Base-by-base conservation (phyloP, 2,113 vertebrate species). In the Epinephelus moara region DNA sequence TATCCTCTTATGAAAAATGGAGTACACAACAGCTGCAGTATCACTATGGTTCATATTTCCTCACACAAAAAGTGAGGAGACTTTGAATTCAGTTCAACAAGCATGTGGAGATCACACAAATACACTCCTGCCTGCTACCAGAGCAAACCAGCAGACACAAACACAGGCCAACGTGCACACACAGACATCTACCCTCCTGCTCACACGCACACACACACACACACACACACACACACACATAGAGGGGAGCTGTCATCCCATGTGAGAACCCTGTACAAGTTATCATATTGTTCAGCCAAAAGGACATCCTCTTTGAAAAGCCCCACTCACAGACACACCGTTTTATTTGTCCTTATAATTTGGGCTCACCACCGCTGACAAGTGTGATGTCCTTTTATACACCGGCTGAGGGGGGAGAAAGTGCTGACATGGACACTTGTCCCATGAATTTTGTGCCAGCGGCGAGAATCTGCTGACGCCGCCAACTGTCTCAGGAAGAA, bases 351-450 rank as follows among this genome's bases (percentile, higher is more conserved):
- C 89, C 91, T 89, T 85, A 85, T 90, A 92, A 91, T 94, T 94
- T 84, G 11, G 76, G 81, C 82, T 92, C 70, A 85, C 91, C 63
- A 61, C 60, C 55, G 71, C 89, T 94, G 94, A 95, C 90, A 92
- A 92, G 85, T 88, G 91, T 92, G 90, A 91, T 93, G 94, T 95
- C 93, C 92, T 94, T 90, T 94, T 87, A 88, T 84, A 87, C 84
- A 66, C 79, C 40, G 78, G 86, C 89, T 85, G 85, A 87, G 73
- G 75, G 69, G 83, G 76, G 88, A 92, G 91, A 95, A 95, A 94
- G 82, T 94, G 95, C 95, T 96, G 95, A 96, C 95, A 91, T 82
- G 88, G 88, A 88, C 92, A 85, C 90, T 95, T 93, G 94, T 93
- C 94, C 94, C 89, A 75, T 91, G 93, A 93, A 95, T 93, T 94